These are phyloP conservation scores for Scartelaos histophorus DNA, from an alignment of 2,113 vertebrate species.

Conservation along the genomic window DNA sequence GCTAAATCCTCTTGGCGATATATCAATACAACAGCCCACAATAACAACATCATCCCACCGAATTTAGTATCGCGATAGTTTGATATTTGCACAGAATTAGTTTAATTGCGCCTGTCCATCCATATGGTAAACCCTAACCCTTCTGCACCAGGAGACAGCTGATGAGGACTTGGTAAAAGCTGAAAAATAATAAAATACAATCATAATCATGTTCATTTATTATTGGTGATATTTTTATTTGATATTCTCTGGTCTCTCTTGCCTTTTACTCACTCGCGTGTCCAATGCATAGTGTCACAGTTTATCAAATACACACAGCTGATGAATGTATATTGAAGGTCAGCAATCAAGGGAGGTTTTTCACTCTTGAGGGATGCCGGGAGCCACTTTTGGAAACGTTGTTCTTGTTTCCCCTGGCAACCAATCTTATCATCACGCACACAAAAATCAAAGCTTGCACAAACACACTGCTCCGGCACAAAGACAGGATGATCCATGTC, in stretches of 20 bases:
- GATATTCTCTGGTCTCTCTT: not conserved
- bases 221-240: not conserved
- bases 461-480: conserved; percentile 13
- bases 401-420: conserved; percentile 65
- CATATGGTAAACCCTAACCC: too few species aligned
- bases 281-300: conserved; percentile 6
- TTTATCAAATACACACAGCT: conserved; percentile 21
- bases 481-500: conserved; percentile 41
- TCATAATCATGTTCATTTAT: not conserved
- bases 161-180: not conserved
- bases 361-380: conserved; percentile 58
- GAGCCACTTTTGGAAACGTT: conserved; percentile 61
- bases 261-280: not conserved
- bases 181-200: not conserved
- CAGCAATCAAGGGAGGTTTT: conserved; percentile 54
- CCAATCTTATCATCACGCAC: conserved; percentile 54
- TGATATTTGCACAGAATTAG: too few species aligned
- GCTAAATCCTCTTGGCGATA: too few species aligned
- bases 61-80: too few species aligned
- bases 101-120: too few species aligned
- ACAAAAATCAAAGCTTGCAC: conserved; percentile 3
- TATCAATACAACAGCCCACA: too few species aligned
- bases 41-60: too few species aligned
- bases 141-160: not conserved
- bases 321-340: conserved; percentile 39